Base-by-base conservation (phyloP, 2,888 invertebrate genomes). In the Trichopria drosophilae region DNA sequence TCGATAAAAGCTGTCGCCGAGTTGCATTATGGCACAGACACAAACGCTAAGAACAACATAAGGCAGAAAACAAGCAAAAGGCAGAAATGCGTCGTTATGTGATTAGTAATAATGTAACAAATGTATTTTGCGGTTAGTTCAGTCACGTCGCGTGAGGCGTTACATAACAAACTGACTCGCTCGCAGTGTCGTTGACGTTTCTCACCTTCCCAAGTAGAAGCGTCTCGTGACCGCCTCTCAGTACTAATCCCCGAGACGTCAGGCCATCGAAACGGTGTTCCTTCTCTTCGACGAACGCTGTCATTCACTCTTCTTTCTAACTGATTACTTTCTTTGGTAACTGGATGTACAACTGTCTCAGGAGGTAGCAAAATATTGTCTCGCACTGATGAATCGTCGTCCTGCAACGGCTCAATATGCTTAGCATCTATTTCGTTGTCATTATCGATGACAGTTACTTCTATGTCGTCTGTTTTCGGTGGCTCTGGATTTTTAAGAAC, bases 161-260 rank as follows among this genome's bases (percentile, higher is more conserved):
- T 52, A 37, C 56, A 54, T 47, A 56, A 45, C 50, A 47, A 47
- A 45, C 48, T 45, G 52, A 52, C 48, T 40, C 29, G 40, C 32
- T 53, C 45, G 12, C n/a, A n/a, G n/a, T n/a, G n/a, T n/a, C n/a
- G n/a, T n/a, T n/a, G 45, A 46, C 62, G n/a, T 48, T 54, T 64
- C 71, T 72, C 71, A 71, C 71, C 71, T 71, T 69, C 68, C 58
- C 60, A 53, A 39, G 32, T n/a, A n/a, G n/a, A n/a, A n/a, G n/a
- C n/a, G n/a, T n/a, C n/a, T n/a, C n/a, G n/a, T n/a, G n/a, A n/a
- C n/a, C n/a, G n/a, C n/a, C n/a, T n/a, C n/a, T n/a, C n/a, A n/a
- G n/a, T n/a, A n/a, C n/a, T n/a, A n/a, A n/a, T n/a, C n/a, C n/a
- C n/a, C n/a, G n/a, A n/a, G n/a, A n/a, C n/a, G n/a, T n/a, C n/a